Base-by-base conservation (phyloP, 2,113 vertebrate species). In the Gavia stellata region DNA sequence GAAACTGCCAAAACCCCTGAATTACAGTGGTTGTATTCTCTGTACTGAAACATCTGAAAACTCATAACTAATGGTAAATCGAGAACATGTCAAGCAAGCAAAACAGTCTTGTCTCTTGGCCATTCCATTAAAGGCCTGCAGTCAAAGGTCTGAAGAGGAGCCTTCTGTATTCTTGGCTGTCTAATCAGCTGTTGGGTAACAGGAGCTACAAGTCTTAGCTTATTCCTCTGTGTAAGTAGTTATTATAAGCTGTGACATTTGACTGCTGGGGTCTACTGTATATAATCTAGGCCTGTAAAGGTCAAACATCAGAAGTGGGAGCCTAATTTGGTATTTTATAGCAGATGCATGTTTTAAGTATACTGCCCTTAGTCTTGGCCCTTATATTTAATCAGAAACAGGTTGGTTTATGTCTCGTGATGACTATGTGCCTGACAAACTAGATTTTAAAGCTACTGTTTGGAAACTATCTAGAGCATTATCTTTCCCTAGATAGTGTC, bases 201-300 rank as follows among this genome's bases (percentile, higher is more conserved):
- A 82, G 81, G 96, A 97, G 92, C 87, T 70, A 50, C 21, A 63
- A 77, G 86, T 81, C 84, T 72, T 94, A 52, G 28, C 56, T 75
- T 78, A 65, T 53, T 93, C 15, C 72, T 87, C 53, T 29, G 6
- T 72, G 42, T 49, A 68, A 68, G 87, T 44, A 59, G 97, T 97
- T 98, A 98, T 98, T 97, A 91, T 97, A 95, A 96, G 97, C 94
- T 36, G 26, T 97, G 97, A 97, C 97, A 97, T 98, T 98, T 97
- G 90, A 42, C 88, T 81, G 11, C 26, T 79, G 90, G 71, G 58
- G 82, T 89, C 88, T 89, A 8, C 81, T 52, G 58, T 88, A 34
- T 90, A 40, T 92, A 77, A 62, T 44, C 63, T 83, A 56, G 63
- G 85, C 58, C 66, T 83, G 45, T 79, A 97, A 97, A 98, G 94